phyloP scores from a whole-genome alignment of 2,888 invertebrate species.

The Pilophorus perplexus region DNA sequence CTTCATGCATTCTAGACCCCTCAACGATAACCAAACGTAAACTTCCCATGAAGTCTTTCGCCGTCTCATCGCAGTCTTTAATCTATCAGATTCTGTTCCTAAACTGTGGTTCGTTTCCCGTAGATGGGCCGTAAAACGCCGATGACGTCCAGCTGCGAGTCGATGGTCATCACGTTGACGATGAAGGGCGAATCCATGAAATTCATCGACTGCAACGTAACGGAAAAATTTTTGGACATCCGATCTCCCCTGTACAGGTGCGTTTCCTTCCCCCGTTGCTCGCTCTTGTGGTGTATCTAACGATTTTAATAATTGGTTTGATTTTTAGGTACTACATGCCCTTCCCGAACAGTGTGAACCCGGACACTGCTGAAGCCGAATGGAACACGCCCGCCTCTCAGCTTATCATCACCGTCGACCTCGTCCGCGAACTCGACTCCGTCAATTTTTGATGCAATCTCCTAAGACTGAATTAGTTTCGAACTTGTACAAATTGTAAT shows the following conservation, averaged over 20 bases:
- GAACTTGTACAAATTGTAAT: no score
- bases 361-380: conserved; percentile 74
- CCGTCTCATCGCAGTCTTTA: no score
- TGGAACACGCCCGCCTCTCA: conserved; percentile 68
- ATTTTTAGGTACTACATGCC: no score
- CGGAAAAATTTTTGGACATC: conserved; percentile 61
- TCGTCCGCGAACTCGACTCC: conserved; percentile 79
- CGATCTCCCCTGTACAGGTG: conserved; percentile 65
- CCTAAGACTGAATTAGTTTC: no score
- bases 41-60: no score
- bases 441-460: conserved; percentile 76
- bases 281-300: neutral
- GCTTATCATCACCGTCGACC: conserved; percentile 68
- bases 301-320: neutral
- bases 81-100: no score
- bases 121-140: conserved; percentile 79
- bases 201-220: conserved; percentile 71
- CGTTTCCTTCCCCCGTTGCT: no score
- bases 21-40: no score
- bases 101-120: no score
- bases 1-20: no score
- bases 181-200: conserved; percentile 73
- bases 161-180: conserved; percentile 73
- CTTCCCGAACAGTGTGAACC: conserved; percentile 77
- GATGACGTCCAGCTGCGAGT: conserved; percentile 79